These are phyloP conservation scores for Atrina japonica DNA, from an alignment of 2,888 invertebrate genomes.

Conservation along the genomic window DNA sequence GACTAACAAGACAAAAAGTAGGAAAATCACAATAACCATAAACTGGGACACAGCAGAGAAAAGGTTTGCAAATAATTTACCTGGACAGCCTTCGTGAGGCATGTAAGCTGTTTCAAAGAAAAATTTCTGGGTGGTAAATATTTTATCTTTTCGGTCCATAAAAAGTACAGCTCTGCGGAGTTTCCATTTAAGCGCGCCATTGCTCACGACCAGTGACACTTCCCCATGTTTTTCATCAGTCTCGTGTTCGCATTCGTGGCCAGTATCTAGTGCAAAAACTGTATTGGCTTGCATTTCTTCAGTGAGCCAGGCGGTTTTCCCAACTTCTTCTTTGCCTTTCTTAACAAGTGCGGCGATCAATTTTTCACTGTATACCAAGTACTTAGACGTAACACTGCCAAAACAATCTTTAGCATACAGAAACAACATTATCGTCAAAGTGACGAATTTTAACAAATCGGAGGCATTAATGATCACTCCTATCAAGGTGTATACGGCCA, in stretches of 20 bases:
- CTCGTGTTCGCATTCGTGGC: background rate
- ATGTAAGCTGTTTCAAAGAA: constrained; percentile 55
- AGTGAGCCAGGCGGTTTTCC: constrained; percentile 20
- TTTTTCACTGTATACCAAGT: constrained; percentile 71
- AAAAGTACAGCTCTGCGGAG: constrained; percentile 44
- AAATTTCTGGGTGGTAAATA: constrained; percentile 50
- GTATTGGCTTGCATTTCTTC: constrained; percentile 62
- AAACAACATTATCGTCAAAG: constrained; percentile 65
- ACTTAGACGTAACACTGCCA: constrained; percentile 69
- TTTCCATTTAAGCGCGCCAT: constrained; percentile 47
- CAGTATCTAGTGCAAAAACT: constrained; percentile 52
- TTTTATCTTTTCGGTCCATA: constrained; percentile 48
- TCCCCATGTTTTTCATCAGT: background rate
- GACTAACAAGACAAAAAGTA: constrained; percentile 55
- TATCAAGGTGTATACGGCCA: constrained; percentile 73
- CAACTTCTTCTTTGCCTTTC: constrained; percentile 48
- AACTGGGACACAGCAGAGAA: constrained; percentile 47
- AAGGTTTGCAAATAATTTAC: constrained; percentile 46
- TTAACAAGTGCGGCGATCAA: constrained; percentile 58
- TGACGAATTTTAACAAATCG: constrained; percentile 66
- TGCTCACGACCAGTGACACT: constrained; percentile 1
- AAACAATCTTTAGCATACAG: constrained; percentile 73
- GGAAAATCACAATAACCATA: constrained; percentile 47
- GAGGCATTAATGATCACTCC: constrained; percentile 75
- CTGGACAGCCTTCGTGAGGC: constrained; percentile 52